Percentiles rank a stretch among this genome's conserved stretches.
Conservation (phyloP, 37 sponge, comb jelly and placozoan genomes). For the Beroe forskalii region DNA sequence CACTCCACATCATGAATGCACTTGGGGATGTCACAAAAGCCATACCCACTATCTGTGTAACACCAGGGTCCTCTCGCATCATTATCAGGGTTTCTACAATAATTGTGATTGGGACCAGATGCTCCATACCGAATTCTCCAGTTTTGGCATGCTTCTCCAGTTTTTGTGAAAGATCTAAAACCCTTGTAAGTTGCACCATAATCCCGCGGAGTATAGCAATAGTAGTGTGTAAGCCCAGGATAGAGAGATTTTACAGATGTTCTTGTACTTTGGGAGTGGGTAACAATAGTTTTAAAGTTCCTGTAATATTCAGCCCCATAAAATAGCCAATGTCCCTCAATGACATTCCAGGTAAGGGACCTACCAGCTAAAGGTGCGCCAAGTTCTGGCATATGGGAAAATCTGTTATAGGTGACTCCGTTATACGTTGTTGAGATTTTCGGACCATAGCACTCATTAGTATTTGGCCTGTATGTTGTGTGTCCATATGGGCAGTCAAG, state of each 20-base stretch:
- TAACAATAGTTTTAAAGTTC: neutral
- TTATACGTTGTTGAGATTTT: neutral
- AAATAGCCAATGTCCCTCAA: neutral
- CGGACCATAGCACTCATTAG: conserved; percentile 60
- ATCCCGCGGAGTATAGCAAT: conserved; percentile 41
- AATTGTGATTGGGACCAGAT: neutral
- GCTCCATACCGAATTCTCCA: neutral
- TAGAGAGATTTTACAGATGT: neutral
- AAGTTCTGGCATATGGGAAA: neutral
- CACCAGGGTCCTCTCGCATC: conserved; percentile 63
- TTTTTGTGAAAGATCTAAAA: neutral
- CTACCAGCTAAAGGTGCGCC: neutral
- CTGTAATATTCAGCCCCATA: neutral
- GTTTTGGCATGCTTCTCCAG: conserved; percentile 1
- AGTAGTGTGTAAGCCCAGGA: neutral
- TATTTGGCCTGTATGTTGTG: conserved; percentile 53
- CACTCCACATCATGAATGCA: conserved; percentile 56
- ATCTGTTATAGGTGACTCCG: neutral
- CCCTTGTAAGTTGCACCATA: conserved; percentile 2
- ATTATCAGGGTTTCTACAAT: conserved; percentile 62
- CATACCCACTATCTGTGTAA: conserved; percentile 47
- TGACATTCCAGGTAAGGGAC: neutral
- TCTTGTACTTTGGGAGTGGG: neutral
- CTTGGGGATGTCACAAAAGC: conserved; percentile 57
- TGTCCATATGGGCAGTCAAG: conserved; percentile 7